Percentiles rank a stretch among this genome's conserved stretches.
Evolutionary conservation across 2,113 vertebrate genomes (phyloP).

Genomic region (Clinocottus analis): DNA sequence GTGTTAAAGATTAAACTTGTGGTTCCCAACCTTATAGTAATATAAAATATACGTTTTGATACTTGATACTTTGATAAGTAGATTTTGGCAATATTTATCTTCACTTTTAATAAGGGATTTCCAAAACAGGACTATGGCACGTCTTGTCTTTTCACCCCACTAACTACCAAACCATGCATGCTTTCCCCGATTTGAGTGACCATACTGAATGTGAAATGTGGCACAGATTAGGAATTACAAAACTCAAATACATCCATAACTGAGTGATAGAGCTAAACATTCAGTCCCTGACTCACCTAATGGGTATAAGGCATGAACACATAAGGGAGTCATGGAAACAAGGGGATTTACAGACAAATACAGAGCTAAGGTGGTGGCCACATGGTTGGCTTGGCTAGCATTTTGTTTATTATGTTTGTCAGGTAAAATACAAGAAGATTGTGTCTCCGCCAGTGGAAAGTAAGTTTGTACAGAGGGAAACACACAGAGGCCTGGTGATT

Average conservation of each 20-base stretch:
- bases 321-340: conserved; percentile 58
- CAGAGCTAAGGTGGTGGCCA: conserved; percentile 12
- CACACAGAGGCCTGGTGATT: conserved; percentile 25
- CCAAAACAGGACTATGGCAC: background rate
- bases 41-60: background rate
- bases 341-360: conserved; percentile 34
- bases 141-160: background rate
- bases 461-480: conserved; percentile 38
- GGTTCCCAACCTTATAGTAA: background rate
- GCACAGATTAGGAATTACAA: conserved; percentile 3
- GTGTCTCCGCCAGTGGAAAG: conserved; percentile 52
- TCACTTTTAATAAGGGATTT: background rate
- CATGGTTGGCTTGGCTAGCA: conserved; percentile 13
- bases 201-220: background rate
- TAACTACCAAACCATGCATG: background rate
- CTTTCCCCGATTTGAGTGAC: background rate
- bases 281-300: conserved; percentile 34
- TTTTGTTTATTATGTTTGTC: conserved; percentile 57
- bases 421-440: conserved; percentile 57
- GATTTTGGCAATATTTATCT: background rate
- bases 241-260: background rate
- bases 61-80: background rate
- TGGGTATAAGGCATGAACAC: conserved; percentile 14
- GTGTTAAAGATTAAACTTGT: background rate
- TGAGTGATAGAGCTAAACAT: background rate